Percentiles rank a stretch among this genome's conserved stretches.
phyloP scores from a whole-genome alignment of 2,113 vertebrate genomes.

The Erythrolamprus reginae region DNA sequence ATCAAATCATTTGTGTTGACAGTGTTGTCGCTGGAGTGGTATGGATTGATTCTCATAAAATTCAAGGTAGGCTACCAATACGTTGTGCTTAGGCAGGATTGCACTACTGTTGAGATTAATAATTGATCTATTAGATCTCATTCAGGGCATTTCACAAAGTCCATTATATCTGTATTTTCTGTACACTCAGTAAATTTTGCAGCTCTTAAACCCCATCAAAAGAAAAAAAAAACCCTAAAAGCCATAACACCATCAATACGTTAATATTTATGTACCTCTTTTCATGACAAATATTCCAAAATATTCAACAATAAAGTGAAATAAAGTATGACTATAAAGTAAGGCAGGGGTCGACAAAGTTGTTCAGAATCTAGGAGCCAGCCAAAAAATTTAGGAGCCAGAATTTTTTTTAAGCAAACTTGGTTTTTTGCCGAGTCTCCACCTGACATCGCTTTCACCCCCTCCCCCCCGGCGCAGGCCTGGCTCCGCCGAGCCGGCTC shows the following conservation, averaged over 20 bases:
- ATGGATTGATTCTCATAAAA: neutral
- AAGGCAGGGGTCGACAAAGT: too few species aligned
- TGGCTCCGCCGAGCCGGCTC: too few species aligned
- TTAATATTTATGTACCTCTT: conserved; percentile 74
- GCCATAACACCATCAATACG: conserved; percentile 67
- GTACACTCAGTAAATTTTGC: conserved; percentile 71
- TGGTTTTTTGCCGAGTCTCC: too few species aligned
- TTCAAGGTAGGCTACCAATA: conserved; percentile 32
- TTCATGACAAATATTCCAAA: conserved; percentile 68
- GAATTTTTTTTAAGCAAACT: too few species aligned
- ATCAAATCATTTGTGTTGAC: conserved; percentile 11
- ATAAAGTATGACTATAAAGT: conserved; percentile 33
- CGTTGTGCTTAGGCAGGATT: conserved; percentile 45
- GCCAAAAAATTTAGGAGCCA: too few species aligned
- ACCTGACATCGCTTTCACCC: too few species aligned
- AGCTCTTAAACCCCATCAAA: conserved; percentile 66
- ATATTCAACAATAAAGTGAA: conserved; percentile 59
- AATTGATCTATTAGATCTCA: conserved; percentile 69
- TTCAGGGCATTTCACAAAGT: conserved; percentile 61
- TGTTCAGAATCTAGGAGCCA: too few species aligned
- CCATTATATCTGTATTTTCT: conserved; percentile 69
- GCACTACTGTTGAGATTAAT: conserved; percentile 61
- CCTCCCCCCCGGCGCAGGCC: too few species aligned
- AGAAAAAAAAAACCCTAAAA: conserved; percentile 71
- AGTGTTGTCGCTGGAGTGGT: neutral